Evolutionary conservation across 2,888 invertebrate genomes (phyloP), one percentile per base, ranked within the genome.

Genomic region (Eudasyphora cyanicolor): DNA sequence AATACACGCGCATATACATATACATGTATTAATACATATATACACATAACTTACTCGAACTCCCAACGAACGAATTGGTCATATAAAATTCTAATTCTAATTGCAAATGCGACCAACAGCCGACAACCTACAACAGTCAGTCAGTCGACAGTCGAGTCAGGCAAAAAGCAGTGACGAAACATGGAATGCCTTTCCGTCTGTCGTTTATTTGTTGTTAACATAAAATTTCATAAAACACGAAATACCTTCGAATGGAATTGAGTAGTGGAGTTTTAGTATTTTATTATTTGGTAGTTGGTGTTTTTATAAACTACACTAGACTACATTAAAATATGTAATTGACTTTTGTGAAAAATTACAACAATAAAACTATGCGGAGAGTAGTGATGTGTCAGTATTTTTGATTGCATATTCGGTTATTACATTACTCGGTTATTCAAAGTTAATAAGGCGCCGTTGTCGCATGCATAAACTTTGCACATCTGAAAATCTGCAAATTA

Each of bases 211-310:
- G 57, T 45, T 24, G 27, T 24, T 45, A 57, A 14, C 51, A 78
- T 78, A 73, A 78, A 78, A 73, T 64, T 73, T 64, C 51, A 73
- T 64, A 73, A 76, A 76, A 69, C 69, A 76, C 60, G 42, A 62
- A 60, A 67, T 64, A 3, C n/a, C 45, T 45, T 45, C 45, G 14
- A 10, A 2, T n/a, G 45, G 4, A 78, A 19, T 10, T 54, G 10
- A 17, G 10, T 51, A 21, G 51, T 3, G 51, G 51, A 51, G 10
- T 10, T 35, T 10, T n/a, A n/a, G n/a, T n/a, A 45, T 45, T 45
- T 45, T n/a, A 45, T n/a, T 4, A 32, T 32, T 32, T 12, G 3
- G 14, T 14, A 21, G 21, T 12, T 21, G 21, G 1, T 51, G 8
- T 51, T 51, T 32, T 45, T n/a, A 45, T n/a, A 45, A 45, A 38